Evolutionary conservation across 2,797 vertebrate species (phyloP).

Genomic region (Acrocephalus scirpaceus): DNA sequence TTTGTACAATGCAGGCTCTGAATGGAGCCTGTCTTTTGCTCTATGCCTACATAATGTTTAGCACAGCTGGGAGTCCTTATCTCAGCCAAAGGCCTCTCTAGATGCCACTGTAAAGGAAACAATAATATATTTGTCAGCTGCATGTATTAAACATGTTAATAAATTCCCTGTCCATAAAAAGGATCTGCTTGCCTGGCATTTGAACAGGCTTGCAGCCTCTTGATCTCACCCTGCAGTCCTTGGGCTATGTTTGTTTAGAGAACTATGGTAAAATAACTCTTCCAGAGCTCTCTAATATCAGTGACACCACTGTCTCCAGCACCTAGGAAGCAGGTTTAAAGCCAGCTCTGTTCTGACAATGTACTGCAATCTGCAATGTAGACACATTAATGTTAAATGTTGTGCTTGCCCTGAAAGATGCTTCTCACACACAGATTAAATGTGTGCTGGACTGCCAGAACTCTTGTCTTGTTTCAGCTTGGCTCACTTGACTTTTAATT

Average conservation of each 20-base stretch:
- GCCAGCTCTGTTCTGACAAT: background rate
- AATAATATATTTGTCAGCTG: slow-evolving; percentile 28
- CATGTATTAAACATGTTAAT: slow-evolving; percentile 24
- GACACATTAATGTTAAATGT: background rate
- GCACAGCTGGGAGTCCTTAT: slow-evolving; percentile 46
- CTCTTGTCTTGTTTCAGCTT: background rate
- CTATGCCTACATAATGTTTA: slow-evolving; percentile 5
- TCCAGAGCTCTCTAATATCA: background rate
- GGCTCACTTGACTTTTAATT: background rate
- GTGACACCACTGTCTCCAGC: background rate
- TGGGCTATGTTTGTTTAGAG: background rate
- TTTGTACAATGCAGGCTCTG: background rate
- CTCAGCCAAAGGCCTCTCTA: slow-evolving; percentile 16
- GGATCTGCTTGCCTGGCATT: background rate
- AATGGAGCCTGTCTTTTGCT: slow-evolving; percentile 8
- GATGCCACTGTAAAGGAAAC: slow-evolving; percentile 30
- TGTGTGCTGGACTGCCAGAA: background rate
- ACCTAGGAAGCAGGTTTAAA: background rate
- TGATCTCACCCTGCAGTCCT: background rate
- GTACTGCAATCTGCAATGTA: fast-evolving
- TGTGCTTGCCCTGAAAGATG: background rate
- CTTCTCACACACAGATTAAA: background rate
- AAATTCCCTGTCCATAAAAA: background rate
- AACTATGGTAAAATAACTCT: background rate
- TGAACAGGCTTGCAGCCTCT: background rate